Percentiles rank a stretch among this genome's conserved stretches.
These are phyloP conservation scores for Psococerastis gibbosa DNA, from an alignment of 2,888 invertebrate genomes.

Conservation along the genomic window DNA sequence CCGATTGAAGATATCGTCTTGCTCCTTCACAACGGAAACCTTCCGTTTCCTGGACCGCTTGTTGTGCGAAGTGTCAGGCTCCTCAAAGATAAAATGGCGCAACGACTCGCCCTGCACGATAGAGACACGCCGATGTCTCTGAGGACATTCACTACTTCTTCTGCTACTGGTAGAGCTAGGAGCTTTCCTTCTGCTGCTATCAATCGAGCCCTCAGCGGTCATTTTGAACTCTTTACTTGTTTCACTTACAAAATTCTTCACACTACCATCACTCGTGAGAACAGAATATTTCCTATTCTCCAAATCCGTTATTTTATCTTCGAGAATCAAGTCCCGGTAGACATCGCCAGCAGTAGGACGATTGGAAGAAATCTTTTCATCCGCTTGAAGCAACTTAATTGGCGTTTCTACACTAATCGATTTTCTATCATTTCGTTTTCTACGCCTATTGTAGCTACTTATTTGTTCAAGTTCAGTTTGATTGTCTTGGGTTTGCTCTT, in stretches of 20 bases:
- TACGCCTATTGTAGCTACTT: slow-evolving; percentile 1
- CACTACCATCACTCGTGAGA: slow-evolving; percentile 2
- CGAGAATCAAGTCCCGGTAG: slow-evolving; percentile 3
- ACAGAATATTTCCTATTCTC: slow-evolving; percentile 7
- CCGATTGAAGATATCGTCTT: slow-evolving; percentile 6
- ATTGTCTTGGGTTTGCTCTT: slow-evolving; percentile 2
- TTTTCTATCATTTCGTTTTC: slow-evolving; percentile 8
- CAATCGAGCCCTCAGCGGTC: neutral
- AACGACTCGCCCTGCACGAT: slow-evolving; percentile 5
- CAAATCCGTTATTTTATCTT: slow-evolving; percentile 1
- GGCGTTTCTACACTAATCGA: slow-evolving; percentile 9
- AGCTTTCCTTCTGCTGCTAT: neutral
- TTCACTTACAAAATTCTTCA: slow-evolving; percentile 10
- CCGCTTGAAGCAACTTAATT: slow-evolving; percentile 4
- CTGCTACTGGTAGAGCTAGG: neutral
- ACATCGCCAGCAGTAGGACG: neutral
- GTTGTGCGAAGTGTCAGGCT: neutral
- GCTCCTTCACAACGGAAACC: slow-evolving; percentile 3
- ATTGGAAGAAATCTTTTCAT: slow-evolving; percentile 3
- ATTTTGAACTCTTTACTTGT: neutral
- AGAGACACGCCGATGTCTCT: slow-evolving; percentile 5
- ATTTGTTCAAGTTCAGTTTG: too few relatives aligned
- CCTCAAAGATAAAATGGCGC: slow-evolving; percentile 7
- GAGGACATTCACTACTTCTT: slow-evolving; percentile 2
- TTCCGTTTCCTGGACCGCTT: slow-evolving; percentile 3